A percentile compares a stretch with the other conserved stretches of the same genome.
Evolutionary conservation across 2,888 invertebrate genomes (phyloP).

Genomic region (Diplolepis rosae): DNA sequence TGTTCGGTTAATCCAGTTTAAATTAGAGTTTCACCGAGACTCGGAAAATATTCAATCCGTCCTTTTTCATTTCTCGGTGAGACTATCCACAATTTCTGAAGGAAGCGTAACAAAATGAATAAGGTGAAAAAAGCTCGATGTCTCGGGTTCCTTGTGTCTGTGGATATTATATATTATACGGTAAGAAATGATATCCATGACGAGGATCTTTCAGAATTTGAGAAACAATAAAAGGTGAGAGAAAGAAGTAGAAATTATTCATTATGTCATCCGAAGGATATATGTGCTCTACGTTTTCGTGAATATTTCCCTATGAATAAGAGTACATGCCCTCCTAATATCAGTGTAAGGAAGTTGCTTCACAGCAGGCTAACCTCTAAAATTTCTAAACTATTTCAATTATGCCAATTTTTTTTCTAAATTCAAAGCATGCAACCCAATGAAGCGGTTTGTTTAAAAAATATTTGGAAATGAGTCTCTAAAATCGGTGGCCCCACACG

Average conservation of each 20-base stretch:
- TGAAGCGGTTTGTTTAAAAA: no score
- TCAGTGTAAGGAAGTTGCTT: no score
- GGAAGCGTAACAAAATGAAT: background rate
- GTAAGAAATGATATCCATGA: background rate
- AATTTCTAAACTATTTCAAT: no score
- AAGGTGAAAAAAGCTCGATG: background rate
- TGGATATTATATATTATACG: background rate
- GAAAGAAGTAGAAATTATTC: background rate
- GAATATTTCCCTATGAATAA: background rate
- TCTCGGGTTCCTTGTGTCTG: background rate
- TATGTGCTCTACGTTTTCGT: background rate
- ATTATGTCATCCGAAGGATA: background rate
- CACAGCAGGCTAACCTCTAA: no score
- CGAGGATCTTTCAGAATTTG: background rate
- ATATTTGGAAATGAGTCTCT: no score
- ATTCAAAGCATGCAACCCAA: no score
- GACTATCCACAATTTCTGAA: background rate
- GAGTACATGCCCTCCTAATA: background rate
- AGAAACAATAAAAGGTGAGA: background rate
- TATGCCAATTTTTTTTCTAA: no score
- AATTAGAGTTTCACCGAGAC: constrained; percentile 11
- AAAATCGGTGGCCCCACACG: no score
- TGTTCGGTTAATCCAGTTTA: constrained; percentile 2
- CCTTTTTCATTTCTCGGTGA: background rate
- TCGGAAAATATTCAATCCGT: background rate